Base-by-base conservation (phyloP, 2,888 invertebrate species). In the Troides aeacus region DNA sequence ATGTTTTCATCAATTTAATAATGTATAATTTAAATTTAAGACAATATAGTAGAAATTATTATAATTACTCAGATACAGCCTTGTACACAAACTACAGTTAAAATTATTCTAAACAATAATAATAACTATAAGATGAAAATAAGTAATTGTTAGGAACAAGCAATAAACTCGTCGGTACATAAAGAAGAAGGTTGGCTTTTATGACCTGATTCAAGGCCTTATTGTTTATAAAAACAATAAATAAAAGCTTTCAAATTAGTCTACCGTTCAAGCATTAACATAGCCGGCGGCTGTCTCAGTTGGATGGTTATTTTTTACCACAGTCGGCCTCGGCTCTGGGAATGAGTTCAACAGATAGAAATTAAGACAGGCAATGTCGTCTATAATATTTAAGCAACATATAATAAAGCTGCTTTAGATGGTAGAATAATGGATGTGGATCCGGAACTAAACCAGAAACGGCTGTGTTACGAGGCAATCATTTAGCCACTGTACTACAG, bases 141-240 rank as follows among this genome's bases (percentile, higher is more conserved):
- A 50, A 50, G 15, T 17, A 50, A 17, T 18, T 17, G 18, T 50
- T 50, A 18, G 15, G 50, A 18, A n/a, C 53, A 53, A 53, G 18
- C n/a, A 18, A 53, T 18, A 53, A 5, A 17, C 63, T 63, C 62
- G 59, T 63, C 58, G 63, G 24, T 53, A 59, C 62, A 68, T 57
- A 42, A 8, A 30, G 42, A 62, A n/a, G 66, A 68, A 68, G 68
- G 57, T 42, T 42, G 42, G 15, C 18, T 61, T 57, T 30, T 24
- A 36, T 56, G 64, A 57, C 64, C 61, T 23, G 42, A 17, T 65
- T 60, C 56, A 64, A 68, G 68, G 64, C 2, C 58, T 60, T 36
- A 50, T 53, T 42, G 58, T 63, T 18, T 24, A 39, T 17, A 60
- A 39, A 69, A 69, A 59, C 36, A 64, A 61, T 53, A 62, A 42